phyloP scores from a whole-genome alignment of 2,113 vertebrate species.

The Cynocephalus volans region DNA sequence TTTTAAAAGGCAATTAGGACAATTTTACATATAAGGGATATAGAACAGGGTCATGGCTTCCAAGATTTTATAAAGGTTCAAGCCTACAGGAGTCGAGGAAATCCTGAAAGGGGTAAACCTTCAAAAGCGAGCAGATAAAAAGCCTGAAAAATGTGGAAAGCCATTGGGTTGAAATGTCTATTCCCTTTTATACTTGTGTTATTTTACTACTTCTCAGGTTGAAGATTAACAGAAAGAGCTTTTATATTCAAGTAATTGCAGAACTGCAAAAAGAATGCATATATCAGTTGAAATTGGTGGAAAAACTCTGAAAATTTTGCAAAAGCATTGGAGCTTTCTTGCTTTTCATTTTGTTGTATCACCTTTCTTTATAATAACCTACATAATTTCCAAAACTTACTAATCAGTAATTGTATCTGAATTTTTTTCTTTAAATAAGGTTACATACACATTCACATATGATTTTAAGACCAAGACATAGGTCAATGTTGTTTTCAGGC shows the following conservation, averaged over 20 bases:
- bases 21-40: constrained; percentile 36
- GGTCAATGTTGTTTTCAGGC: background rate
- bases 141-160: constrained; percentile 11
- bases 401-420: background rate
- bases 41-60: background rate
- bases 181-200: constrained; percentile 31
- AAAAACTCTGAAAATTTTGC: constrained; percentile 19
- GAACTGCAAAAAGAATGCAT: background rate
- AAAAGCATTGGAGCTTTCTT: background rate
- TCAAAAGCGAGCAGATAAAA: constrained; percentile 62
- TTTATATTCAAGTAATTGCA: constrained; percentile 50
- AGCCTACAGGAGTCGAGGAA: background rate
- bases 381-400: constrained; percentile 51
- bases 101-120: background rate
- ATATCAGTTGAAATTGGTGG: background rate
- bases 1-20: constrained; percentile 44
- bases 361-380: background rate
- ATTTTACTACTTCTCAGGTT: constrained; percentile 49
- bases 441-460: constrained; percentile 10
- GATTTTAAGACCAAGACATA: background rate
- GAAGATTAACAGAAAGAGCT: constrained; percentile 66
- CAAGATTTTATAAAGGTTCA: background rate
- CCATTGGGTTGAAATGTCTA: background rate
- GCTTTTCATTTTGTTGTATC: background rate
- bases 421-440: constrained; percentile 49